Evolutionary conservation across 92 coral and sea anemone genomes (phyloP).

Genomic region (Actinostola sp.): DNA sequence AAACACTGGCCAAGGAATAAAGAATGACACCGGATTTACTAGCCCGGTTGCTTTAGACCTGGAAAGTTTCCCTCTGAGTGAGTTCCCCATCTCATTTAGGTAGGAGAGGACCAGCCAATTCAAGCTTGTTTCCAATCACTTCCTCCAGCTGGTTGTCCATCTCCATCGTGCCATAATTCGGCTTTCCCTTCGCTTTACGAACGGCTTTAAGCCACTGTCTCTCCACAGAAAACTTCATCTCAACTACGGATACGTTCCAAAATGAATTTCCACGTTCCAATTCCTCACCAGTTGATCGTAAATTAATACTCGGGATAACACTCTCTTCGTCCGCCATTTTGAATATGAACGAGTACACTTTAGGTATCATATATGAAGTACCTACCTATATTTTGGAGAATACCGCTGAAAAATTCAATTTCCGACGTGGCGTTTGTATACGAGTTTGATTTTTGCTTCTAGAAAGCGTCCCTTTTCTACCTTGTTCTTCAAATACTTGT

Average conservation of each 20-base stretch:
- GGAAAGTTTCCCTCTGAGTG: conserved; percentile 20
- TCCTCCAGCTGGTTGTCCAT: conserved; percentile 60
- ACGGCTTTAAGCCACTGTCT: conserved; percentile 52
- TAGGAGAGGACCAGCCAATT: conserved; percentile 54
- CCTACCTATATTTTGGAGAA: no score
- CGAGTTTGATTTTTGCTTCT: no score
- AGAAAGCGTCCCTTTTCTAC: no score
- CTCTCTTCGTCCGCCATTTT: no score
- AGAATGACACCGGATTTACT: conserved; percentile 32
- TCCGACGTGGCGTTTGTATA: no score
- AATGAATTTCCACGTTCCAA: no score
- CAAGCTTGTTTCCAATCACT: conserved; percentile 57
- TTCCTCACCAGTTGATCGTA: no score
- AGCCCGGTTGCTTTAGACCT: conserved; percentile 62
- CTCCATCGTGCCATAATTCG: conserved; percentile 49
- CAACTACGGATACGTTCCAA: conserved; percentile 44
- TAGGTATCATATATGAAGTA: no score
- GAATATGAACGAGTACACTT: no score
- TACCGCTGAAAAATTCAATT: no score
- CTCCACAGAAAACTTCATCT: conserved; percentile 59
- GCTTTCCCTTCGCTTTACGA: conserved; percentile 46
- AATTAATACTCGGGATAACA: no score
- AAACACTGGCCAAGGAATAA: conserved; percentile 49
- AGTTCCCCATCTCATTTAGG: conserved; percentile 48
- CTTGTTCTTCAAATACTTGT: no score